phyloP scores from a whole-genome alignment of 2,113 vertebrate species.

The Gallinago media region DNA sequence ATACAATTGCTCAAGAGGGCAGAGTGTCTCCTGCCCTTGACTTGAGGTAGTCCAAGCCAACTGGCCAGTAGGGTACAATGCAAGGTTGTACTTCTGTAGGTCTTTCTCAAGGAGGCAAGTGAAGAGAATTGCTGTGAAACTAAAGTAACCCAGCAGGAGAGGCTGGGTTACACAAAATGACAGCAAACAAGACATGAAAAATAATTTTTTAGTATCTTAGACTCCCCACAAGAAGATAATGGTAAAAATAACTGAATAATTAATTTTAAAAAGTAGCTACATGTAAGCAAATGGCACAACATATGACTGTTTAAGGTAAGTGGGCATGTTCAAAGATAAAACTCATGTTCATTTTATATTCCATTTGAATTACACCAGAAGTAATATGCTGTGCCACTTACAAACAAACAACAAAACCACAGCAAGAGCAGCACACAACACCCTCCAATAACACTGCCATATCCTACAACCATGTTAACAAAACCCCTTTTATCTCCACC shows the following conservation, averaged over 20 bases:
- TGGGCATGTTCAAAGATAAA: neutral
- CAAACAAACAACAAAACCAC: neutral
- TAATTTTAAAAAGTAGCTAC: neutral
- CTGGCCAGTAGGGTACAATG: neutral
- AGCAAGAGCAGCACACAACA: neutral
- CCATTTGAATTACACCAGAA: neutral
- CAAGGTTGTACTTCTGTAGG: neutral
- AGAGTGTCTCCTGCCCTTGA: neutral
- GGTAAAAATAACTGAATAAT: neutral
- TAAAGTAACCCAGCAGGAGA: neutral
- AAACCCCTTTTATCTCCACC: neutral
- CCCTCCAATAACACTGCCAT: neutral
- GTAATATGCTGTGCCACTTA: neutral
- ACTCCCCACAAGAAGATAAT: neutral
- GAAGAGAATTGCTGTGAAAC: neutral
- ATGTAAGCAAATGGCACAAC: neutral
- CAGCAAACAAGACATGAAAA: neutral
- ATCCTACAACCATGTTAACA: neutral
- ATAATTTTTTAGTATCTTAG: neutral
- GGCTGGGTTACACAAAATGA: neutral
- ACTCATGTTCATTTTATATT: neutral
- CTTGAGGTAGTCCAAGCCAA: neutral
- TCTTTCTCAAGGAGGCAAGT: neutral
- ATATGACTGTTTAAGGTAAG: neutral
- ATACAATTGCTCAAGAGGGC: neutral